Percentiles rank a stretch among this genome's conserved stretches.
Conservation (phyloP, 2,888 invertebrate species). For the Synergus japonicus region DNA sequence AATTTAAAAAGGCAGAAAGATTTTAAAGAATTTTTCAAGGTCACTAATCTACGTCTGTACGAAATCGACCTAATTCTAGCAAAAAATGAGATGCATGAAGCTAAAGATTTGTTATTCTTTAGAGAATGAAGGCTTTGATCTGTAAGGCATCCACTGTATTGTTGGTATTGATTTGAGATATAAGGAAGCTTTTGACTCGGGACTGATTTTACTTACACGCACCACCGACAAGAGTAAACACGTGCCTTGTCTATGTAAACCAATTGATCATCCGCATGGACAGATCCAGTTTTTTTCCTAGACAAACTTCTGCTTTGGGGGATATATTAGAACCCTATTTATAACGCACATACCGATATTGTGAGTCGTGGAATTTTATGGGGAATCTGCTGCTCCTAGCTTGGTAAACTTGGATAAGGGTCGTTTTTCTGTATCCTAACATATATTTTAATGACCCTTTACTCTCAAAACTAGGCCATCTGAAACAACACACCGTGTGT, state of each 20-base stretch:
- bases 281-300: conserved; percentile 25
- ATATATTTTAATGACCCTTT: conserved; percentile 29
- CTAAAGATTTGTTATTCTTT: too few species aligned
- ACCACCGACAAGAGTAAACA: conserved; percentile 12
- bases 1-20: too few species aligned
- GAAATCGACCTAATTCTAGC: too few species aligned
- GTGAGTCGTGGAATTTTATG: conserved; percentile 12
- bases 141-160: neutral
- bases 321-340: conserved; percentile 35
- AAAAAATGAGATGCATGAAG: neutral
- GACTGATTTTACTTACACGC: conserved; percentile 30
- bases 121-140: neutral
- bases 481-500: conserved; percentile 21
- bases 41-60: too few species aligned
- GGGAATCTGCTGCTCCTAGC: conserved; percentile 28
- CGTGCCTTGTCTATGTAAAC: conserved; percentile 33
- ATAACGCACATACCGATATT: conserved; percentile 28
- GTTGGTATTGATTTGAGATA: neutral
- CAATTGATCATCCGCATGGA: conserved; percentile 33
- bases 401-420: conserved; percentile 25
- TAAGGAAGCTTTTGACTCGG: conserved; percentile 9
- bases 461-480: conserved; percentile 25
- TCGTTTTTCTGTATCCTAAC: neutral
- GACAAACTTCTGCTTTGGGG: conserved; percentile 30
- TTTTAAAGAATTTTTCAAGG: too few species aligned